Evolutionary conservation across 2,888 invertebrate genomes (phyloP), one percentile per base, ranked within the genome.

Genomic region (Raillietiella orientalis): DNA sequence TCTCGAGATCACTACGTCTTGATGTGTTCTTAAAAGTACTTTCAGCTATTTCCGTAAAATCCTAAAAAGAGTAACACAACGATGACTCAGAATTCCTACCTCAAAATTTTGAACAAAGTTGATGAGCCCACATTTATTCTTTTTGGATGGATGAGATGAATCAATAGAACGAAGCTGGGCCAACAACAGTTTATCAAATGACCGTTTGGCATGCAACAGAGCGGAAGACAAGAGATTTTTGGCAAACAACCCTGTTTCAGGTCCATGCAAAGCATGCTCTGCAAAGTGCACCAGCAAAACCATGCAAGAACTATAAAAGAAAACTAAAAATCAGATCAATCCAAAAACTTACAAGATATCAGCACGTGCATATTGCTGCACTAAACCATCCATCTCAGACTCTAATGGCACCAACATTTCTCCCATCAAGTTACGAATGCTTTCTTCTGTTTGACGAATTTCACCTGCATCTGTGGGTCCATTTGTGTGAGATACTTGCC

Each of bases 141-240:
- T n/a, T 5, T 13, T 4, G 5, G 77, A 75, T 19, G 66, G 54
- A 41, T 62, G 60, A 30, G 60, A 59, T 31, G 82, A 79, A 34
- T 62, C 59, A 35, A 84, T 66, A 2, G 69, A 66, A 35, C 65
- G 62, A 24, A 74, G 55, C 38, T 75, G 71, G 28, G 64, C 60
- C 35, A 65, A 62, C 63, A 93, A 75, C 37, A 74, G 72, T 37
- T 66, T 65, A 52, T 93, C 90, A 40, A 90, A 77, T 39, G 69
- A 69, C 14, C 79, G 52, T 46, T 82, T 82, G 16, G 75, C 69
- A 45, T 75, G 70, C 13, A 82, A 69, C 26, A 79, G 51, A 25
- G 70, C 65, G 10, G 67, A 70, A 6, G 70, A 79, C 40, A 75
- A 75, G 5, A 70, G 69, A 55, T 72, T 72, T 36, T 70, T 69